phyloP scores from a whole-genome alignment of 2,888 invertebrate genomes.

The Malthinus seriepunctatus region DNA sequence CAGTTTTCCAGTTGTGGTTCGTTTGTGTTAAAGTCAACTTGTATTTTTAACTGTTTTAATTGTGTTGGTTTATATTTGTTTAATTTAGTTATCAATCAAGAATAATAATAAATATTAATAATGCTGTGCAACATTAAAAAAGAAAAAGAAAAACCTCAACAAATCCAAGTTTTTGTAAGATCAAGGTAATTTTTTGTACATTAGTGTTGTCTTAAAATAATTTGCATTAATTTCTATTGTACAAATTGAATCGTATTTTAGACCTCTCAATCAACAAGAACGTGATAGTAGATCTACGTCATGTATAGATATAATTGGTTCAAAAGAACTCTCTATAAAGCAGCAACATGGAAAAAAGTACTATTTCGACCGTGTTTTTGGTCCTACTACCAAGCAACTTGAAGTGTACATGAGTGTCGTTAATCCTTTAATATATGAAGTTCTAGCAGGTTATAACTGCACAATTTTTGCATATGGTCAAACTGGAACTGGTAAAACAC shows the following conservation, averaged over 20 bases:
- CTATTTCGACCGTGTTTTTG: conserved; percentile 86
- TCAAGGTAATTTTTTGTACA: conserved; percentile 65
- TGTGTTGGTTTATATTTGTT: too few species aligned
- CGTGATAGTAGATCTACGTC: conserved; percentile 39
- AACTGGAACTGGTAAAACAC: conserved; percentile 94
- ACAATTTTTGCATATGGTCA: conserved; percentile 98
- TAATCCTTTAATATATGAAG: conserved; percentile 87
- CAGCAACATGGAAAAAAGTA: conserved; percentile 71
- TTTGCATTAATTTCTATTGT: background rate
- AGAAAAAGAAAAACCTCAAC: conserved; percentile 69
- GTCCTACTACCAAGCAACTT: conserved; percentile 78
- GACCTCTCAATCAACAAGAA: conserved; percentile 78
- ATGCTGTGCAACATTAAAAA: too few species aligned
- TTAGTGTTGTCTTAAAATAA: background rate
- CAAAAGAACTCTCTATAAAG: conserved; percentile 57
- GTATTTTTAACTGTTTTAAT: too few species aligned
- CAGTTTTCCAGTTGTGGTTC: too few species aligned
- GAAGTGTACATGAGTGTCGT: conserved; percentile 90
- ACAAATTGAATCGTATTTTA: too few species aligned
- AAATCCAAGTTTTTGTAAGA: conserved; percentile 86
- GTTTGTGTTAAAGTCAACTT: too few species aligned
- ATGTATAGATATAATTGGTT: conserved; percentile 28
- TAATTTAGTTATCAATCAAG: too few species aligned
- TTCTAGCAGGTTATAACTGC: conserved; percentile 93
- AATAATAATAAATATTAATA: too few species aligned